These are phyloP conservation scores for Sigmodon hispidus DNA, from an alignment of 2,113 vertebrate genomes.

Conservation along the genomic window DNA sequence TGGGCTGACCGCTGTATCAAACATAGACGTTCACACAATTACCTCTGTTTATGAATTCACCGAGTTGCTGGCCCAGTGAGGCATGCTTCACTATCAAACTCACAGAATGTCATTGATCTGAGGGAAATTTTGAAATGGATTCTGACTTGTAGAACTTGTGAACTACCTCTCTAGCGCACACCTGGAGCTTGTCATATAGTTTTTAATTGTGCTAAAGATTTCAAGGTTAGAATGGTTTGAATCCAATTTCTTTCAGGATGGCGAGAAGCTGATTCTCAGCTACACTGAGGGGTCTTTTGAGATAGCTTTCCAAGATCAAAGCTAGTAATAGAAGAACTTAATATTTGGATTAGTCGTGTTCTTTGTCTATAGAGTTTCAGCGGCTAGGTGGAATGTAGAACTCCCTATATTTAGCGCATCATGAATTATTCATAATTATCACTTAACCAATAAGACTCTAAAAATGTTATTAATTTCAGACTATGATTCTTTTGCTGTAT, in stretches of 20 bases:
- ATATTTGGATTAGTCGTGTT: slow-evolving; percentile 84
- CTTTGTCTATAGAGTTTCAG: slow-evolving; percentile 84
- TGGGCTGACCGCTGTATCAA: slow-evolving; percentile 28
- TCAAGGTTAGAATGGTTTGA: slow-evolving; percentile 79
- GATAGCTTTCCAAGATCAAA: slow-evolving; percentile 85
- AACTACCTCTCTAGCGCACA: slow-evolving; percentile 65
- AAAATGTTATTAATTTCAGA: slow-evolving; percentile 78
- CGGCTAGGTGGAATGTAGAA: slow-evolving; percentile 72
- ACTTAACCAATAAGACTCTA: slow-evolving; percentile 75
- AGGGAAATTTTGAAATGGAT: slow-evolving; percentile 55
- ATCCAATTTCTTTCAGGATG: slow-evolving; percentile 83
- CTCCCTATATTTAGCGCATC: slow-evolving; percentile 77
- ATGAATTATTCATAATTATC: slow-evolving; percentile 82
- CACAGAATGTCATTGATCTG: slow-evolving; percentile 43
- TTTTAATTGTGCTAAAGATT: slow-evolving; percentile 81
- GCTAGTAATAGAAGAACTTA: slow-evolving; percentile 82
- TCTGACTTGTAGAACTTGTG: slow-evolving; percentile 51
- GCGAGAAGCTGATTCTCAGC: slow-evolving; percentile 79
- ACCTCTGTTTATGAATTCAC: slow-evolving; percentile 46
- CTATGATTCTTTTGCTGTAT: slow-evolving; percentile 53
- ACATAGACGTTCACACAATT: slow-evolving; percentile 1
- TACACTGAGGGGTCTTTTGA: slow-evolving; percentile 80
- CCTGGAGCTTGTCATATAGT: slow-evolving; percentile 38
- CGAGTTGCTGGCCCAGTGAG: not conserved
- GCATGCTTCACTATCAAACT: not conserved